Evolutionary conservation across 2,888 invertebrate genomes (phyloP).

Genomic region (Alloplasta piceator): DNA sequence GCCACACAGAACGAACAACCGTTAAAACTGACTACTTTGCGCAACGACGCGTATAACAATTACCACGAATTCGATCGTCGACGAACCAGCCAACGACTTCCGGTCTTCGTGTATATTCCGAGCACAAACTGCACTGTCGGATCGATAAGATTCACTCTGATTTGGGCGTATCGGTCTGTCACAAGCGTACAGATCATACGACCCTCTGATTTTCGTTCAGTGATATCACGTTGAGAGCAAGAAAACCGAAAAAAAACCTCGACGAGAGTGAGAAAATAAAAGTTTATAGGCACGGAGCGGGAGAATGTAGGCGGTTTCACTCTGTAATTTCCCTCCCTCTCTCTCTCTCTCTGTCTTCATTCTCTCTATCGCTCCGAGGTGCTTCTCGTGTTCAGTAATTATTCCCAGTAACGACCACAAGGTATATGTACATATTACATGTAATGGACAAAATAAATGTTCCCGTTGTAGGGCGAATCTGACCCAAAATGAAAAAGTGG

Average conservation of each 20-base stretch:
- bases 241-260: neutral
- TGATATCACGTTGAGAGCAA: too few relatives aligned
- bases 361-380: neutral
- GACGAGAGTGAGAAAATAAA: neutral
- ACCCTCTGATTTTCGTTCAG: neutral
- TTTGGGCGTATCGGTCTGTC: neutral
- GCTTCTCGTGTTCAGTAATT: constrained; percentile 6
- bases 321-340: too few relatives aligned
- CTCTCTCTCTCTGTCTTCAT: too few relatives aligned
- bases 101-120: constrained; percentile 21
- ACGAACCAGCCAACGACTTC: constrained; percentile 56
- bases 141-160: neutral
- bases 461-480: too few relatives aligned
- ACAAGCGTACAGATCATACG: neutral
- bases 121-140: constrained; percentile 2
- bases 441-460: neutral
- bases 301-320: neutral
- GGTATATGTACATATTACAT: neutral
- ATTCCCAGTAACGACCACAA: neutral
- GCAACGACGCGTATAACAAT: constrained; percentile 59
- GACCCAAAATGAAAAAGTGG: too few relatives aligned
- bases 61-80: constrained; percentile 58
- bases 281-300: neutral
- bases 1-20: constrained; percentile 14
- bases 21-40: constrained; percentile 53